Evolutionary conservation across 2,113 vertebrate species (phyloP).

Genomic region (Phrynosoma platyrhinos): DNA sequence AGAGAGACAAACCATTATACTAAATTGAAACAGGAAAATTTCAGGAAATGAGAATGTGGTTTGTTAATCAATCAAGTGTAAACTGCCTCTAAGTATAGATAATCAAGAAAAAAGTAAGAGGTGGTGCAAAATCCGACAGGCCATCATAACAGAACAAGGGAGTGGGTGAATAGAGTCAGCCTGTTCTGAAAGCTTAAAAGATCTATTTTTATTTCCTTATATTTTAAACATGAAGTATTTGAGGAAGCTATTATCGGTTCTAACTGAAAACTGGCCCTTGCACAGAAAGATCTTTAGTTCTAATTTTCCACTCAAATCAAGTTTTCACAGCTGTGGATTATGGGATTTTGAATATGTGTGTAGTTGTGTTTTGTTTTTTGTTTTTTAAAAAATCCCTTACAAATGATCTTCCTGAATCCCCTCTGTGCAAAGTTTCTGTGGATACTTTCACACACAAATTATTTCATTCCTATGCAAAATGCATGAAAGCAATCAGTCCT

Average conservation of each 20-base stretch:
- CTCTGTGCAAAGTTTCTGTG: constrained; percentile 17
- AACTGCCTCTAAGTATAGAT: not conserved
- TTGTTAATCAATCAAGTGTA: not conserved
- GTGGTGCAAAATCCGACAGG: accelerated
- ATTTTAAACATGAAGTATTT: constrained; percentile 14
- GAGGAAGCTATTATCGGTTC: constrained; percentile 38
- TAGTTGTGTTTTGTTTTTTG: too few species aligned
- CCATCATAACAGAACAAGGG: not conserved
- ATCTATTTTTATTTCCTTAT: not conserved
- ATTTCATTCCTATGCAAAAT: not conserved
- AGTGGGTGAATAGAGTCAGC: not conserved
- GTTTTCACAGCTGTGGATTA: constrained; percentile 45
- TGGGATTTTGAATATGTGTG: constrained; percentile 56
- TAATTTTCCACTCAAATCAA: constrained; percentile 44
- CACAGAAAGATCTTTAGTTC: constrained; percentile 47
- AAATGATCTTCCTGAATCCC: constrained; percentile 29
- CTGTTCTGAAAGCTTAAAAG: not conserved
- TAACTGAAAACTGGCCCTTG: constrained; percentile 55
- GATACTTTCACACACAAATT: not conserved
- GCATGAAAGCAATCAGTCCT: not conserved
- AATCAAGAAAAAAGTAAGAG: not conserved
- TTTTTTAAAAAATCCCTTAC: not conserved
- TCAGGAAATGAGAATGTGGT: not conserved
- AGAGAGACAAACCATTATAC: not conserved
- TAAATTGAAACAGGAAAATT: not conserved